Percentiles rank a stretch among this genome's conserved stretches.
Evolutionary conservation across 2,888 invertebrate genomes (phyloP).

Genomic region (Ferdinandea cuprea): DNA sequence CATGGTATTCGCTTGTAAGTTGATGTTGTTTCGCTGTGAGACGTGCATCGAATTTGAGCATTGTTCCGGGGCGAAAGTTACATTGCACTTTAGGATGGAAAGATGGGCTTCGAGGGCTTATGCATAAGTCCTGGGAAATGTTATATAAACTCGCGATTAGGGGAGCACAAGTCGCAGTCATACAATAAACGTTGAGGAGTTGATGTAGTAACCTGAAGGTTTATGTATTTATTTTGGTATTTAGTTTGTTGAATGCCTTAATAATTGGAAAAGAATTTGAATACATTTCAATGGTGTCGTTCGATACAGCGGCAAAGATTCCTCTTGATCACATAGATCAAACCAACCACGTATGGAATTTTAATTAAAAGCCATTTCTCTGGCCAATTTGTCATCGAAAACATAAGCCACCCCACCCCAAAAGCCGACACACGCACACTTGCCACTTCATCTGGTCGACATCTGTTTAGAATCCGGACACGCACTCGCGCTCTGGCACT

Average conservation of each 20-base stretch:
- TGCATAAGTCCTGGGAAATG: background rate
- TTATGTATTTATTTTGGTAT: no score
- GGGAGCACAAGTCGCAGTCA: background rate
- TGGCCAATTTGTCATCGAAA: conserved; percentile 68
- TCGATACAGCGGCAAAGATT: background rate
- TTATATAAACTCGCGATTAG: background rate
- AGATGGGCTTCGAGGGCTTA: background rate
- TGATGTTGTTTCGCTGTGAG: conserved; percentile 44
- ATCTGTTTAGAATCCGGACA: conserved; percentile 59
- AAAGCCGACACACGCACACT: conserved; percentile 24
- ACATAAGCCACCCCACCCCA: conserved; percentile 46
- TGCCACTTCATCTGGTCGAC: conserved; percentile 60
- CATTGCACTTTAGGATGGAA: conserved; percentile 21
- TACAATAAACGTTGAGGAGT: background rate
- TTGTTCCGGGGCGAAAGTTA: conserved; percentile 54
- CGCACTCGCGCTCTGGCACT: conserved; percentile 4
- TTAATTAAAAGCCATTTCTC: conserved; percentile 65
- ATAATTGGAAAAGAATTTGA: no score
- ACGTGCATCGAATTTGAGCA: conserved; percentile 59
- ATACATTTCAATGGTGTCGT: no score
- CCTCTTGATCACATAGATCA: conserved; percentile 11
- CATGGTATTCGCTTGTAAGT: conserved; percentile 48
- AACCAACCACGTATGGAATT: conserved; percentile 55
- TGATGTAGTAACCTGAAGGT: no score
- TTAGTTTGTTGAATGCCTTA: no score